Base-by-base conservation (phyloP, 37 sponge, comb jelly and placozoan genomes). In the Cliona cf. orientalis region DNA sequence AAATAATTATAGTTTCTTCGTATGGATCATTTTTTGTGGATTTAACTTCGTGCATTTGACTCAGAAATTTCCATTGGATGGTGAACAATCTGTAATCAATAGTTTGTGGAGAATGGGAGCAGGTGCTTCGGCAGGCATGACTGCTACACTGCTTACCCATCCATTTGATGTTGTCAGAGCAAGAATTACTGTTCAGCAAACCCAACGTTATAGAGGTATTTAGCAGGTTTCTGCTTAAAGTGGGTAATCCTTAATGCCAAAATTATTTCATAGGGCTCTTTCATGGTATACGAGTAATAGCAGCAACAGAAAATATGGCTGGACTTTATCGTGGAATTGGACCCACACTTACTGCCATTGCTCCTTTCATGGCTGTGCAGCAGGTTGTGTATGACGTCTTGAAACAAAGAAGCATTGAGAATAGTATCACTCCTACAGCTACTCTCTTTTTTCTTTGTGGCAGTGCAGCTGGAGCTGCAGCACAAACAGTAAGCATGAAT, bases 161-260 rank as follows among this genome's bases (percentile, higher is more conserved):
- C 92, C 92, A 3, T 71, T 91, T 19, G 92, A 91, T 77, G 88
- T 91, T 0, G 75, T 91, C 31, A 44, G 92, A 44, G 88, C 92
- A 36, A 67, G 82, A 60, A 63, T 91, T 7, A 87, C 92, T 21
- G 84, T 91, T 6, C 78, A 71, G n/a, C 46, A 28, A 29, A 61
- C 2, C 49, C 69, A 67, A 86, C 53, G 44, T 14, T 86, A 86
- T 33, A 37, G 49, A 71, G 78, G 78, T 76, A 63, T 23, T 11
- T 9, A 19, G 29, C 65, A 23, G 28, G n/a, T 23, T 63, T 63
- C n/a, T n/a, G 26, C 7, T 9, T 63, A 63, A 17, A 9, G 25
- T 63, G 28, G 29, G 11, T 63, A 26, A 28, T 28, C 9, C 31
- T 9, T 63, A 26, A 63, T 23, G 65, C 22, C 28, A 63, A 63